phyloP scores from a whole-genome alignment of 2,888 invertebrate genomes.

The Portevinia maculata region DNA sequence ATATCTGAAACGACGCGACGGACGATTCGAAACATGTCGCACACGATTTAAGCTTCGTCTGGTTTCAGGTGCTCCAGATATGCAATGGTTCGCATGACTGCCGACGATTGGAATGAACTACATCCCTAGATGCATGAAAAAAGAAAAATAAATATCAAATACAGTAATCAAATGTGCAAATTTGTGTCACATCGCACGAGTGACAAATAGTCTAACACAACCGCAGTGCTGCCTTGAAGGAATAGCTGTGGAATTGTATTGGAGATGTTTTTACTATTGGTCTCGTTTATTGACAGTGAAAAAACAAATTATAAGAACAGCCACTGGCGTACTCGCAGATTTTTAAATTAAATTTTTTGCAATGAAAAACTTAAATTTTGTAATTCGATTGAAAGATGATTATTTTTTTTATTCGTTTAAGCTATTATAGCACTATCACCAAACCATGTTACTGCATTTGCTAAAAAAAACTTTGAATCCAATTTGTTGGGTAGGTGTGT shows the following conservation, averaged over 20 bases:
- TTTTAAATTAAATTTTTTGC: too few relatives aligned
- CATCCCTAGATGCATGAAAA: constrained; percentile 62
- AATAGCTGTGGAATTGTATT: constrained; percentile 1
- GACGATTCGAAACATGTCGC: background rate
- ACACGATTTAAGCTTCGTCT: background rate
- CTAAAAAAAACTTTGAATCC: too few relatives aligned
- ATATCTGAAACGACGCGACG: background rate
- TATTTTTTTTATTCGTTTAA: too few relatives aligned
- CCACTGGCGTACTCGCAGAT: constrained; percentile 43
- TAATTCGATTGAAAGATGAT: too few relatives aligned
- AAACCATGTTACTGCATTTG: too few relatives aligned
- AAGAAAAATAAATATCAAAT: constrained; percentile 51
- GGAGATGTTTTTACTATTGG: constrained; percentile 24
- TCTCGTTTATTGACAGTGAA: constrained; percentile 9
- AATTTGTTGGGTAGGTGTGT: too few relatives aligned
- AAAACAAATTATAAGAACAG: constrained; percentile 9
- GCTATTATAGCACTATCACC: too few relatives aligned
- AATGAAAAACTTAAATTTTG: too few relatives aligned
- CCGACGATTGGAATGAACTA: constrained; percentile 21
- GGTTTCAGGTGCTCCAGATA: constrained; percentile 28
- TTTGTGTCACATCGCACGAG: constrained; percentile 30
- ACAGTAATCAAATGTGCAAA: constrained; percentile 57
- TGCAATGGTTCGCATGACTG: constrained; percentile 55
- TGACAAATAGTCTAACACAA: constrained; percentile 12
- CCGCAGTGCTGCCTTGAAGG: constrained; percentile 49